Conservation (phyloP, 1,140 invertebrate species). For the Pristionchus pacificus region DNA sequence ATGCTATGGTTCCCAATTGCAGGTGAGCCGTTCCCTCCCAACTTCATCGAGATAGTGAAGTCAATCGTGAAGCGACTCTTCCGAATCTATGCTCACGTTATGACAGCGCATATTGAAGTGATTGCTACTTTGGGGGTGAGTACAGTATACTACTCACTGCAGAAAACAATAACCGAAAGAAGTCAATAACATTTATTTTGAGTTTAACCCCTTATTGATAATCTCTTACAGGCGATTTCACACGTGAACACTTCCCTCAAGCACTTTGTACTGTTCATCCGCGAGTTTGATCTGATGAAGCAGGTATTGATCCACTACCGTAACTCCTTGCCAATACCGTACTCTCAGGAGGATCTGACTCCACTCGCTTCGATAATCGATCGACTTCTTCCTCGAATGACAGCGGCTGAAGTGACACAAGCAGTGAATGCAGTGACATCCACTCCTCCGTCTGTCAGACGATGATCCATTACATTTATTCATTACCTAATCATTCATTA, state of each 20-base stretch:
- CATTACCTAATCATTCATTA: no score
- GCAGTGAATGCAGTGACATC: no score
- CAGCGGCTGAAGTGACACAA: no score
- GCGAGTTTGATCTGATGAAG: slow-evolving; percentile 90
- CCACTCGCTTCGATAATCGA: neutral
- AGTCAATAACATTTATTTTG: no score
- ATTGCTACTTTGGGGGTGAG: no score
- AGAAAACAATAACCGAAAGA: no score
- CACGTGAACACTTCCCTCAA: slow-evolving; percentile 99
- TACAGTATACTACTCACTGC: slow-evolving; percentile 72
- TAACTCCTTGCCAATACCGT: no score
- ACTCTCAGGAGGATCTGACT: neutral
- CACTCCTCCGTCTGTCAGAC: no score
- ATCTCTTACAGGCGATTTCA: slow-evolving; percentile 75
- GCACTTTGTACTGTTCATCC: slow-evolving; percentile 98
- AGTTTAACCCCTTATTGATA: neutral
- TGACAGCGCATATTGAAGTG: slow-evolving; percentile 99
- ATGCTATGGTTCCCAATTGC: neutral
- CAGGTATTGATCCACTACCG: no score
- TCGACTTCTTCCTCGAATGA: neutral
- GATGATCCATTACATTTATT: no score
- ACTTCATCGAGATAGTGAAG: slow-evolving; percentile 88
- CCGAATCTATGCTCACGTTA: slow-evolving; percentile 97
- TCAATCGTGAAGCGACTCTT: slow-evolving; percentile 92
- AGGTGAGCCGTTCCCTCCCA: slow-evolving; percentile 47